Evolutionary conservation across 2,797 vertebrate genomes (phyloP).

Genomic region (Todus mexicanus): DNA sequence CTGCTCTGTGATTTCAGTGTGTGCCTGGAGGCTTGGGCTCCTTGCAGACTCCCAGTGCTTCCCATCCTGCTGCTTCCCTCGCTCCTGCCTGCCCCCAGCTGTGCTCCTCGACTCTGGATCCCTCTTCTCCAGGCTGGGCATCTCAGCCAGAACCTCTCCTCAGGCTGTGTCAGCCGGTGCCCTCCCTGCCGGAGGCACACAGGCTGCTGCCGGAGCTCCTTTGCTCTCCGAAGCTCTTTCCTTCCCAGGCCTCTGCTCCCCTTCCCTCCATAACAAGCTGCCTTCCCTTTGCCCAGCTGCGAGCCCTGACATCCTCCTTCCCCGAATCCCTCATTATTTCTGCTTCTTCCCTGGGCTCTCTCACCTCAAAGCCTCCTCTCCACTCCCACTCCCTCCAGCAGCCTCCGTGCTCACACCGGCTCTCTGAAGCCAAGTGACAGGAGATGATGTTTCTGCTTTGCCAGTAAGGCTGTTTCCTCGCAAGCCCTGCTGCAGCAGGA

Average conservation of each 20-base stretch:
- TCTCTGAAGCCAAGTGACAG: neutral
- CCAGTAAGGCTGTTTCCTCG: neutral
- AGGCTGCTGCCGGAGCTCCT: neutral
- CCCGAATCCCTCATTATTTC: neutral
- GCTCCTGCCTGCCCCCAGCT: neutral
- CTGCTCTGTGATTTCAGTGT: neutral
- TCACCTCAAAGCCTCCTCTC: neutral
- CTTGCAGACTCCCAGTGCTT: accelerated
- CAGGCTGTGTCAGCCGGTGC: too few relatives aligned
- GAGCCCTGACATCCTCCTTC: neutral
- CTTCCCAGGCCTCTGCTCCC: neutral
- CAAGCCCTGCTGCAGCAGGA: neutral
- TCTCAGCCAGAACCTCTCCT: neutral
- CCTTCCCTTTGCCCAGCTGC: neutral
- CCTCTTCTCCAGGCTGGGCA: neutral
- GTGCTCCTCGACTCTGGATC: accelerated
- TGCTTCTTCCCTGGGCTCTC: neutral
- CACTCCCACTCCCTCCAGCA: neutral
- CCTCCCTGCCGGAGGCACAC: neutral
- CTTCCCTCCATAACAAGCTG: neutral
- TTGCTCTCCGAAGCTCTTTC: neutral
- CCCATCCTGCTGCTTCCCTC: accelerated
- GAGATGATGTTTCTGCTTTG: conserved; percentile 12
- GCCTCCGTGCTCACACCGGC: neutral
- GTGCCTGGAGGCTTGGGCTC: neutral